Base-by-base conservation (phyloP, 2,797 vertebrate genomes). In the Lithobates pipiens region DNA sequence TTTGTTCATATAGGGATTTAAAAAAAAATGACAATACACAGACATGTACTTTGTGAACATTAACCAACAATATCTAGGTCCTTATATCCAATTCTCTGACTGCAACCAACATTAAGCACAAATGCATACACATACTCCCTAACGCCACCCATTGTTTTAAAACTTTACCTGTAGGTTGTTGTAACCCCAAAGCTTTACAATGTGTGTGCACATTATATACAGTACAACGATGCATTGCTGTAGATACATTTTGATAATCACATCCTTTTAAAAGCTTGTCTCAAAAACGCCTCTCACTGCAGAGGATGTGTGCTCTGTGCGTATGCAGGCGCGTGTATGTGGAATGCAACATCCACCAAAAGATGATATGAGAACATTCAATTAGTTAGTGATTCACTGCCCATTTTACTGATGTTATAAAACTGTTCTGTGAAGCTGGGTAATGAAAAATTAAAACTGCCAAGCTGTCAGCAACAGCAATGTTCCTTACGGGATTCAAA, bases 341-440 rank as follows among this genome's bases (percentile, higher is more conserved):
- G 39, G 46, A 80, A 84, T 34, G 27, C 50, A 21, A 54, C 29
- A 27, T 68, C 71, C 80, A 71, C 84, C 70, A 79, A 78, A 23
- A 78, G 27, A 50, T 13, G 70, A 80, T 67, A 73, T 44, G 69
- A 46, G 76, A 80, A 85, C 70, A 85, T 80, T 85, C 77, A 85
- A 85, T 80, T 76, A 79, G 50, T 32, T 46, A 70, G 77, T 76
- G 71, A 85, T 85, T 76, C 78, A 76, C 32, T 81, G 63, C 73
- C 71, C 72, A 9, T 71, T 85, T 77, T 85, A 85, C 54, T 85
- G 61, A 86, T 76, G 63, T 54, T 81, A 69, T 76, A 86, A 71
- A 86, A 81, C 46, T 34, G 72, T 76, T 86, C 78, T 44, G 44
- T 77, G 44, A 76, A 69, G 46, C 72, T 69, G 73, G 25, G 77